Percentiles rank a stretch among this genome's conserved stretches.
Evolutionary conservation across 2,797 vertebrate genomes (phyloP).

Genomic region (Notamacropus eugenii): DNA sequence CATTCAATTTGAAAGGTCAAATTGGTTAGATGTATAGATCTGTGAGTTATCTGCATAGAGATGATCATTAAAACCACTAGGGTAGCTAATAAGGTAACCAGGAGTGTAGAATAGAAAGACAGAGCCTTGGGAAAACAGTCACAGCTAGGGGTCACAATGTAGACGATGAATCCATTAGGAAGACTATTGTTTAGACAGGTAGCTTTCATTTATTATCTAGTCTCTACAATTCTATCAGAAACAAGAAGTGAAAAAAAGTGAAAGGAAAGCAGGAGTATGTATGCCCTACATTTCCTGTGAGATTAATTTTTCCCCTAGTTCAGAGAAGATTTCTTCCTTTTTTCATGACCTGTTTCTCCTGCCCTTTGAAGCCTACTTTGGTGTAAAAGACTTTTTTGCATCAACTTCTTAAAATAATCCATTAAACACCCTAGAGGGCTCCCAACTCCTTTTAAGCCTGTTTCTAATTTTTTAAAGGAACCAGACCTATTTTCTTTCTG

Average conservation of each 20-base stretch:
- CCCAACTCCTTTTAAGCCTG: neutral
- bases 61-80: neutral
- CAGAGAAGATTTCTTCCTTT: neutral
- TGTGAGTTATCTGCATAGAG: neutral
- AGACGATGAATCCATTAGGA: neutral
- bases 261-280: neutral
- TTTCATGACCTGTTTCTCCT: neutral
- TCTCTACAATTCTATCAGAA: neutral
- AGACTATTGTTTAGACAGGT: neutral
- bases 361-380: neutral
- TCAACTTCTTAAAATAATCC: slow-evolving; percentile 16
- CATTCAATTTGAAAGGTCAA: neutral
- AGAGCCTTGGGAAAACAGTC: neutral
- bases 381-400: slow-evolving; percentile 1
- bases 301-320: neutral
- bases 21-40: neutral
- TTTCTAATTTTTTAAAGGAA: neutral
- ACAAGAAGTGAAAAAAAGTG: neutral
- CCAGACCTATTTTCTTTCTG: neutral
- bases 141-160: neutral
- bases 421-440: neutral
- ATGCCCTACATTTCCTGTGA: neutral
- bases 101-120: neutral
- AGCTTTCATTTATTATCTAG: neutral
- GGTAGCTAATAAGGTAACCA: neutral